Evolutionary conservation across 37 sponge, comb jelly and placozoan genomes (phyloP).

Genomic region (Spongilla lacustris): DNA sequence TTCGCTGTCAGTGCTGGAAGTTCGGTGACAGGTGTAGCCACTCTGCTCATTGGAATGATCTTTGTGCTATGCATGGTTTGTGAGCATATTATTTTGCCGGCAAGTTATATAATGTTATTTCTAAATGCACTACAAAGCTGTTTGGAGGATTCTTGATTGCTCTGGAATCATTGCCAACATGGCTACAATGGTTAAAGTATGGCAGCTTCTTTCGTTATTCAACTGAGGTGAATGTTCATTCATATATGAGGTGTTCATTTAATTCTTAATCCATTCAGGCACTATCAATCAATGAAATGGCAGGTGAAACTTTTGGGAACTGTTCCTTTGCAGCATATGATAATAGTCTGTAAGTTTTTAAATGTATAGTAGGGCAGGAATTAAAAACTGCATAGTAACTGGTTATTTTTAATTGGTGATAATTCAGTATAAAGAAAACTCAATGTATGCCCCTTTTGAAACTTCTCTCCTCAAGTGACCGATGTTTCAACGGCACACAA

Average conservation of each 20-base stretch:
- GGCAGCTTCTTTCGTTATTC: slow-evolving; percentile 69
- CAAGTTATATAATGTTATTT: background rate
- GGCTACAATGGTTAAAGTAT: slow-evolving; percentile 81
- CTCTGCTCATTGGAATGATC: slow-evolving; percentile 51
- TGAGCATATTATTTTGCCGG: background rate
- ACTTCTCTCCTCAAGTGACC: too few species aligned
- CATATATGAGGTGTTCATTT: too few species aligned
- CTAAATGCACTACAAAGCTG: slow-evolving; percentile 41
- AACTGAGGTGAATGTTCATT: slow-evolving; percentile 43
- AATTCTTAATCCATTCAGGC: too few species aligned
- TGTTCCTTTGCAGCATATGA: too few species aligned
- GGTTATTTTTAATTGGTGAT: too few species aligned
- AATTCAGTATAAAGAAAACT: too few species aligned
- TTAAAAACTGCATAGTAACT: too few species aligned
- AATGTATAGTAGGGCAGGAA: too few species aligned
- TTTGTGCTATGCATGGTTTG: slow-evolving; percentile 74
- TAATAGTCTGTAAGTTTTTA: background rate
- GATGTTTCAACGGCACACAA: slow-evolving; percentile 17
- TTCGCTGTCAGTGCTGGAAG: slow-evolving; percentile 67
- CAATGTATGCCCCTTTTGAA: background rate
- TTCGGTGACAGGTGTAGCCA: slow-evolving; percentile 49
- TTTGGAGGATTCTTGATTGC: slow-evolving; percentile 86
- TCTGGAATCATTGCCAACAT: slow-evolving; percentile 50
- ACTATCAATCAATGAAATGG: slow-evolving; percentile 57
- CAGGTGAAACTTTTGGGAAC: slow-evolving; percentile 3